Evolutionary conservation across 2,113 vertebrate genomes (phyloP).

Genomic region (Anoplopoma fimbria): DNA sequence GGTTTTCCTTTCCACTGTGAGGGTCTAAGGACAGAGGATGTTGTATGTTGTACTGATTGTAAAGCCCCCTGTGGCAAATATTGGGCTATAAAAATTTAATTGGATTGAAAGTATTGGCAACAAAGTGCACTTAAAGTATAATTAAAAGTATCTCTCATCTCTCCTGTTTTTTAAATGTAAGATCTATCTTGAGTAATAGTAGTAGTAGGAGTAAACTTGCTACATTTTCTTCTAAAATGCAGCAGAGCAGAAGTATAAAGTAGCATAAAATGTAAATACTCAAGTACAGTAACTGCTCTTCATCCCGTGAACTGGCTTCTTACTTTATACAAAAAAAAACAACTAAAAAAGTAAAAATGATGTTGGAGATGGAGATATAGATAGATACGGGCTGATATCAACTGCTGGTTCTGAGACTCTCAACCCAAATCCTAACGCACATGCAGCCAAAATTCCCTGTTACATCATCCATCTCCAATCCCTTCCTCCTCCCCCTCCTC

Average conservation of each 20-base stretch:
- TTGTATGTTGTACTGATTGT: too few relatives aligned
- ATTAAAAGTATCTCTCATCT: too few relatives aligned
- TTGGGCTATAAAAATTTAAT: too few relatives aligned
- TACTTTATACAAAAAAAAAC: background rate
- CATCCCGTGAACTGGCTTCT: background rate
- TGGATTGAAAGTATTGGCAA: too few relatives aligned
- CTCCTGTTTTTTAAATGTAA: too few relatives aligned
- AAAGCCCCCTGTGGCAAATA: too few relatives aligned
- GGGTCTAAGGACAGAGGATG: too few relatives aligned
- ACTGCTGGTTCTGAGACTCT: conserved; percentile 60
- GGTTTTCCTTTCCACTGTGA: too few relatives aligned
- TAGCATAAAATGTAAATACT: background rate
- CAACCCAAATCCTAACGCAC: conserved; percentile 64
- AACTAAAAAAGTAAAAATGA: background rate
- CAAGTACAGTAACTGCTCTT: background rate
- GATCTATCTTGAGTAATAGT: too few relatives aligned
- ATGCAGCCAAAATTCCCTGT: conserved; percentile 71
- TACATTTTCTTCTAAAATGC: too few relatives aligned
- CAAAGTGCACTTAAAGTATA: too few relatives aligned
- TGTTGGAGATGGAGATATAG: conserved; percentile 31
- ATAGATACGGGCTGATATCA: conserved; percentile 53
- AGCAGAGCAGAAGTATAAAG: background rate
- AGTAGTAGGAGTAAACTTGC: too few relatives aligned
- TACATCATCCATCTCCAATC: conserved; percentile 78
- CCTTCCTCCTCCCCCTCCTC: conserved; percentile 69